These are phyloP conservation scores for Amphiprion percula DNA, from an alignment of 2,113 vertebrate species.

Conservation along the genomic window DNA sequence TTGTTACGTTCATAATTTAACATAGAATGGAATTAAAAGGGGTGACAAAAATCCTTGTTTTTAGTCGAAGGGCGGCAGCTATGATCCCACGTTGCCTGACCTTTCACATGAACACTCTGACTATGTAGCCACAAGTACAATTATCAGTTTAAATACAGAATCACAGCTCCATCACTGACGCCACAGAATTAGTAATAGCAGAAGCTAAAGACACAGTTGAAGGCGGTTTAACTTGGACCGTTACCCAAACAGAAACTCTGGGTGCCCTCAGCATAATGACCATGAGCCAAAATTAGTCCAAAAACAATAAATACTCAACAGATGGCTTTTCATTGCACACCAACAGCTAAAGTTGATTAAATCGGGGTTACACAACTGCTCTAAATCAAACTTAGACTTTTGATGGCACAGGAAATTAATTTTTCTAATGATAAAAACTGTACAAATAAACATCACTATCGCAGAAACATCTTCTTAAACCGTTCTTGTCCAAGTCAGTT, in stretches of 20 bases:
- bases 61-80: slow-evolving; percentile 28
- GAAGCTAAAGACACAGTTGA: slow-evolving; percentile 22
- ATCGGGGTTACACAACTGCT: slow-evolving; percentile 12
- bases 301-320: slow-evolving; percentile 36
- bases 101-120: slow-evolving; percentile 58
- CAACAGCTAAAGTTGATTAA: slow-evolving; percentile 20
- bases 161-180: slow-evolving; percentile 39
- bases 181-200: slow-evolving; percentile 36
- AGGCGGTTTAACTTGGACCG: not conserved
- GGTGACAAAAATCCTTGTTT: slow-evolving; percentile 31
- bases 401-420: slow-evolving; percentile 50
- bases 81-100: slow-evolving; percentile 44
- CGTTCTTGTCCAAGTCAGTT: slow-evolving; percentile 19
- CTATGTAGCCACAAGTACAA: slow-evolving; percentile 63
- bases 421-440: slow-evolving; percentile 28
- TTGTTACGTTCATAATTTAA: too few relatives aligned
- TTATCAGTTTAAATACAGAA: slow-evolving; percentile 40
- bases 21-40: slow-evolving; percentile 17
- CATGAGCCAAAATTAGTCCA: not conserved
- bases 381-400: slow-evolving; percentile 20
- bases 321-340: slow-evolving; percentile 23
- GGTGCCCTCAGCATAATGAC: slow-evolving; percentile 1
- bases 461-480: slow-evolving; percentile 19
- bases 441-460: slow-evolving; percentile 20
- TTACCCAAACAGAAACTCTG: slow-evolving; percentile 11